phyloP scores from a whole-genome alignment of 2,888 invertebrate genomes.

The Creontiades dilutus region DNA sequence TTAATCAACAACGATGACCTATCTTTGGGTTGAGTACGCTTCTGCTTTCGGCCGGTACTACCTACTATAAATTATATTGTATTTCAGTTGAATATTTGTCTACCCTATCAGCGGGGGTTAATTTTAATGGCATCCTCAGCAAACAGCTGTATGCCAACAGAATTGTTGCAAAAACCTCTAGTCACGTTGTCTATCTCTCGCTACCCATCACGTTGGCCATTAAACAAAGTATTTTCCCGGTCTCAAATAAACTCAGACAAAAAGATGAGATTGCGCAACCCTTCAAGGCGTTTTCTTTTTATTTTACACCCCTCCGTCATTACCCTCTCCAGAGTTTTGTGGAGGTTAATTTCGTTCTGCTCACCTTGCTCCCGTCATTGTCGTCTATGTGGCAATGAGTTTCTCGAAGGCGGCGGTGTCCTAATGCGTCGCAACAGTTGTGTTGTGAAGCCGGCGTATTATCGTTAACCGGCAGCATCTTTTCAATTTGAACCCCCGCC shows the following conservation, averaged over 20 bases:
- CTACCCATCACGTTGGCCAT: background rate
- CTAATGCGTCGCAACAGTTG: constrained; percentile 28
- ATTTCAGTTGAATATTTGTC: no score
- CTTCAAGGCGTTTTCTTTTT: background rate
- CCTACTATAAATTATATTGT: no score
- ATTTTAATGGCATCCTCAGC: no score
- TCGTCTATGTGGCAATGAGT: constrained; percentile 31
- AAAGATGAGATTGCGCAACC: background rate
- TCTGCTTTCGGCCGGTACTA: no score
- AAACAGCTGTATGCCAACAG: no score
- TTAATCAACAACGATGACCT: no score
- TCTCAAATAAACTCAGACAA: background rate
- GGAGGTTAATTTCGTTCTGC: background rate
- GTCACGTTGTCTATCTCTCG: no score
- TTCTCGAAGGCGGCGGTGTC: background rate
- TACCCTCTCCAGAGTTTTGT: constrained; percentile 15
- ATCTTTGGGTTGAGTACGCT: no score
- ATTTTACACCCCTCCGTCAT: background rate
- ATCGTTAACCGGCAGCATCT: constrained; percentile 39
- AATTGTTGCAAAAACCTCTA: no score
- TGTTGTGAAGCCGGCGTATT: constrained; percentile 20
- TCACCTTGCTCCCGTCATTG: constrained; percentile 36
- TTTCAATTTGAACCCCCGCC: constrained; percentile 25
- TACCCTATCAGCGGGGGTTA: no score
- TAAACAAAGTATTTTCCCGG: background rate